Conservation (phyloP, 2,113 vertebrate species). For the Carollia perspicillata region DNA sequence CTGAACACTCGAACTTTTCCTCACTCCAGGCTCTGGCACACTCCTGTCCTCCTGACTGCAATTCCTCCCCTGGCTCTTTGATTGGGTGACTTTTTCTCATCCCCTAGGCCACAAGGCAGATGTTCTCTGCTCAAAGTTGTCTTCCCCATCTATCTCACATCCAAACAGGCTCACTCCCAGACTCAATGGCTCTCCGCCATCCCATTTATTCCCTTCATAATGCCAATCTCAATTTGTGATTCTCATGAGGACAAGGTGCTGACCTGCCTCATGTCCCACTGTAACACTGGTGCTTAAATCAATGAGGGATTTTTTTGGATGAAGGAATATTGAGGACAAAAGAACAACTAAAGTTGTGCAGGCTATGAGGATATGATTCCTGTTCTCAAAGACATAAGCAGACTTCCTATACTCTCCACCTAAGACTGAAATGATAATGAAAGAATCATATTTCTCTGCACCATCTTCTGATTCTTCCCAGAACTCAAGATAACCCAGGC, state of each 20-base stretch:
- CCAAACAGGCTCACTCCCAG: not conserved
- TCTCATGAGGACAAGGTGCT: not conserved
- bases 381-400: not conserved
- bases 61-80: not conserved
- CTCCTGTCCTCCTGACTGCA: not conserved
- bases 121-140: not conserved
- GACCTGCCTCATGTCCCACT: not conserved
- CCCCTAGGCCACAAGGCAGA: not conserved
- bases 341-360: not conserved
- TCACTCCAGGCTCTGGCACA: accelerated
- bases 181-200: not conserved
- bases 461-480: not conserved
- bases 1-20: accelerated
- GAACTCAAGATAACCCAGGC: not conserved
- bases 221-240: not conserved
- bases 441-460: not conserved
- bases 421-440: not conserved
- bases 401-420: not conserved
- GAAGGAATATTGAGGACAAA: not conserved
- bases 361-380: not conserved
- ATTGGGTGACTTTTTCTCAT: not conserved
- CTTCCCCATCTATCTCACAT: not conserved
- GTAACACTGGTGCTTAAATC: not conserved
- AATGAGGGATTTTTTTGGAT: not conserved
- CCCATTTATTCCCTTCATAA: not conserved